phyloP scores from a whole-genome alignment of 1,140 invertebrate species.

The Lepidurus arcticus region DNA sequence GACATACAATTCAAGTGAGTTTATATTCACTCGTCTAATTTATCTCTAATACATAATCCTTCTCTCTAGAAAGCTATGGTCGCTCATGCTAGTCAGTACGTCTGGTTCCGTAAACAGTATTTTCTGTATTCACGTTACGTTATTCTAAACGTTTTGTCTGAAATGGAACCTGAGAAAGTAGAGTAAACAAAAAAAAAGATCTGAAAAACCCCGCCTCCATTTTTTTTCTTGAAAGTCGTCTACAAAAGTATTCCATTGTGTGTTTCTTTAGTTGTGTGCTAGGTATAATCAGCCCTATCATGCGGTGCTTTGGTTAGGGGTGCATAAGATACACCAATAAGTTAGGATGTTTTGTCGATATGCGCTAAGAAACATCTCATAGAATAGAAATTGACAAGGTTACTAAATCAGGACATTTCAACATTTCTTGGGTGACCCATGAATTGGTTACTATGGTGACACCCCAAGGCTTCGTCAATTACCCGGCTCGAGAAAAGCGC shows the following conservation, averaged over 20 bases:
- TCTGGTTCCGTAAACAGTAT: conserved; percentile 88
- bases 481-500: neutral
- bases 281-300: no score
- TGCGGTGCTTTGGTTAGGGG: no score
- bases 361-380: neutral
- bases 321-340: neutral
- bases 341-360: conserved; percentile 10
- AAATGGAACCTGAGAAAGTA: neutral
- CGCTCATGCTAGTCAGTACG: conserved; percentile 76
- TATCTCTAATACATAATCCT: conserved; percentile 35
- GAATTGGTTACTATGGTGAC: conserved; percentile 21
- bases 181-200: neutral
- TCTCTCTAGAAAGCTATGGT: conserved; percentile 65
- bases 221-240: neutral
- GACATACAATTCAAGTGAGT: conserved; percentile 40
- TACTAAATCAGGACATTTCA: neutral
- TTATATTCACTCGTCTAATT: conserved; percentile 43
- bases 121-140: conserved; percentile 85
- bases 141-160: conserved; percentile 70
- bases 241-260: neutral
- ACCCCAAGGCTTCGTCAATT: conserved; percentile 16
- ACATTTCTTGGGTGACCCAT: conserved; percentile 15
- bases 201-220: neutral
- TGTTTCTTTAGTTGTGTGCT: no score
- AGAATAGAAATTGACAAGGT: neutral